These are phyloP conservation scores for Capromys pilorides DNA, from an alignment of 2,797 vertebrate species.

Conservation along the genomic window DNA sequence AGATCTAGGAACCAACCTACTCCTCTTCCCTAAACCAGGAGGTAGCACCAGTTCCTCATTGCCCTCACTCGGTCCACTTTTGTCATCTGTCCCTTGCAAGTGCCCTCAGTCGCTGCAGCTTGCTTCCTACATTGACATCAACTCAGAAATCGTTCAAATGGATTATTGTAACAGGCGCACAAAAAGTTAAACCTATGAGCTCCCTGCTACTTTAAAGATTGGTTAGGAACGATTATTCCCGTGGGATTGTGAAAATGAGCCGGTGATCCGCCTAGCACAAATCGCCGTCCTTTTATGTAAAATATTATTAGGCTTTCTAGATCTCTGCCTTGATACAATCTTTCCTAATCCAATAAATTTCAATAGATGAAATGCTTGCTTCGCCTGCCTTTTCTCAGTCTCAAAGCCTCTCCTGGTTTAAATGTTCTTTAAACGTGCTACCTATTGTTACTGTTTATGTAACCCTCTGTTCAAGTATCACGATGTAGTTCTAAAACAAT, in stretches of 20 bases:
- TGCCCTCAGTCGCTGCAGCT: neutral
- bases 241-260: constrained; percentile 68
- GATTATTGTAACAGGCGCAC: constrained; percentile 17
- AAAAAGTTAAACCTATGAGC: constrained; percentile 58
- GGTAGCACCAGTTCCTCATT: neutral
- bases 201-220: constrained; percentile 58
- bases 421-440: constrained; percentile 59
- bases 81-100: neutral
- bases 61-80: neutral
- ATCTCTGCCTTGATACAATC: constrained; percentile 72
- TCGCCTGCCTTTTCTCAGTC: constrained; percentile 44
- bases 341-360: constrained; percentile 73
- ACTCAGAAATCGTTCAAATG: neutral
- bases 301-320: constrained; percentile 73
- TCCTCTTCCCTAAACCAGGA: constrained; percentile 4
- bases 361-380: constrained; percentile 71
- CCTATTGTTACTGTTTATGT: constrained; percentile 72
- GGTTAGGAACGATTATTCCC: constrained; percentile 51
- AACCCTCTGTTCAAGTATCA: constrained; percentile 68
- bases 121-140: neutral
- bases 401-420: constrained; percentile 68
- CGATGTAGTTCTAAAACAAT: constrained; percentile 47
- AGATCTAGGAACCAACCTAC: constrained; percentile 33
- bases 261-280: constrained; percentile 54
- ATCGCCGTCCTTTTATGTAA: constrained; percentile 74